Evolutionary conservation across 2,888 invertebrate species (phyloP).

Genomic region (Melangyna quadrimaculata): DNA sequence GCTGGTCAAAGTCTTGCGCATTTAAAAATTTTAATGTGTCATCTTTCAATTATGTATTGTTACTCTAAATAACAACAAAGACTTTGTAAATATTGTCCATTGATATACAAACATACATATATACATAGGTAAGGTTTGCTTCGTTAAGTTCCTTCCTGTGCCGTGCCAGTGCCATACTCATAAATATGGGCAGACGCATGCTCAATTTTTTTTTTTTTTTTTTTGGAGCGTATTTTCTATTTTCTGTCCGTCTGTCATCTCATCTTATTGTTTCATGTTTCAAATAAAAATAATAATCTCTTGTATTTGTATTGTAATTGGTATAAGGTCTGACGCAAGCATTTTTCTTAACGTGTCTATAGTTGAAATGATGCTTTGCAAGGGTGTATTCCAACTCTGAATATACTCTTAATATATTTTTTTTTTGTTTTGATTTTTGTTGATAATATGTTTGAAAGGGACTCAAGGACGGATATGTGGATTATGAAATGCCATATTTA

Average conservation of each 20-base stretch:
- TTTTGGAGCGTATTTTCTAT: slow-evolving; percentile 1
- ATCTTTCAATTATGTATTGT: slow-evolving; percentile 55
- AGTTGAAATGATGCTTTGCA: slow-evolving; percentile 36
- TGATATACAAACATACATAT: slow-evolving; percentile 15
- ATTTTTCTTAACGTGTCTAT: slow-evolving; percentile 27
- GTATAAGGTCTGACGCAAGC: slow-evolving; percentile 48
- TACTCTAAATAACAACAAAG: slow-evolving; percentile 64
- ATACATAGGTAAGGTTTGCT: slow-evolving; percentile 7
- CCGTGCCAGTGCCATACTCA: too few species aligned
- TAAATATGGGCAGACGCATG: slow-evolving; percentile 34
- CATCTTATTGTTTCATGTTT: slow-evolving; percentile 39
- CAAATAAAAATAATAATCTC: not conserved
- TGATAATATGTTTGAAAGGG: slow-evolving; percentile 12
- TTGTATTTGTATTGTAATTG: slow-evolving; percentile 24
- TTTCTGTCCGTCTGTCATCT: slow-evolving; percentile 27
- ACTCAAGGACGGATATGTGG: slow-evolving; percentile 11
- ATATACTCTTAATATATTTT: not conserved
- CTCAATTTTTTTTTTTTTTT: not conserved
- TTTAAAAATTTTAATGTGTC: slow-evolving; percentile 49
- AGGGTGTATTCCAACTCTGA: slow-evolving; percentile 35
- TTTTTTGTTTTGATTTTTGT: not conserved
- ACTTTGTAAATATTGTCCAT: slow-evolving; percentile 23
- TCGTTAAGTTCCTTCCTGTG: slow-evolving; percentile 46
- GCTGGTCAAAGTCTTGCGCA: slow-evolving; percentile 50
- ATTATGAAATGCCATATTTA: not conserved